Base-by-base conservation (phyloP, 2,113 vertebrate species). In the Colistium nudipinnis region DNA sequence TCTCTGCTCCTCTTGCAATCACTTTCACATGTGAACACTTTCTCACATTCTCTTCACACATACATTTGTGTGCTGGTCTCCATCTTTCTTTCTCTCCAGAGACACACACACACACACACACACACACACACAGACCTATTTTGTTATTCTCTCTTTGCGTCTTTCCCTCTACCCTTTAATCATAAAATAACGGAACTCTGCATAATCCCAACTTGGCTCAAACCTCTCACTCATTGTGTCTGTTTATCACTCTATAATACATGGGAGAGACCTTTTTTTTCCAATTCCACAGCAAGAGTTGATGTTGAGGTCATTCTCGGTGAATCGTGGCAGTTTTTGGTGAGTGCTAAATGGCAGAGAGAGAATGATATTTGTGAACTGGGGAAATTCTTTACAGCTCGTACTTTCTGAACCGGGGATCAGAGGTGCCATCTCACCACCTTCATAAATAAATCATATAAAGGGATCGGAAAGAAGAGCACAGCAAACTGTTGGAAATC, bases 1-100 rank as follows among this genome's bases (percentile, higher is more conserved):
- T 87, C 70, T 87, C 52, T 71, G 62, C 69, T 47, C 39, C 5
- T 13, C 72, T 77, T 5, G 53, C 65, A 78, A 56, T 81, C 65
- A 31, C 63, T 77, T 63, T 80, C 61, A 64, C 74, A 49, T 22
- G 51, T 54, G 72, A 56, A 44, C 70, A 8, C 39, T 39, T 55
- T 63, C 33, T 59, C 44, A 38, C 53, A 69, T 36, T 69, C 57
- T 66, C 43, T 61, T 24, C 12, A 1, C 48, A 33, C 44, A 57
- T 56, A 33, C 54, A 52, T 39, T 13, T 43, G 13, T 12, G 60
- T 17, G 13, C 17, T 9, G 3, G 11, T 28, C 8, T 62, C 55
- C 41, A 27, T 39, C 60, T 60, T 22, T 61, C 22, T 22, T 49
- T 20, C 25, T 54, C 1, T 20, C 10, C 39, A 24, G 9, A 5